Conservation (phyloP, 1,140 invertebrate genomes). For the Conus betulinus region DNA sequence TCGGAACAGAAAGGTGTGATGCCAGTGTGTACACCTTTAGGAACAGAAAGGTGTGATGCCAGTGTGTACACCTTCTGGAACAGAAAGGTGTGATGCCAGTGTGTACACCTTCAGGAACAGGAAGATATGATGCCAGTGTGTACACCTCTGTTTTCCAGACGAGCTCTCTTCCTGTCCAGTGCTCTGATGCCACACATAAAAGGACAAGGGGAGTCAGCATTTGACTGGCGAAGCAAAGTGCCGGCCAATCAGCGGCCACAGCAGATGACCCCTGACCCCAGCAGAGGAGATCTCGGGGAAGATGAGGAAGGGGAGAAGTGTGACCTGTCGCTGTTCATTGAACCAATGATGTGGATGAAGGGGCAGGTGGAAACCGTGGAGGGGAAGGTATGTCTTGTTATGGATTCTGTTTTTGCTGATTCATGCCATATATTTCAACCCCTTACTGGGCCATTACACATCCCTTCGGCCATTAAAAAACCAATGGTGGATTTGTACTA, state of each 20-base stretch:
- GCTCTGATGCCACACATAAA: constrained; percentile 52
- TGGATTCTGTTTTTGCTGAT: no score
- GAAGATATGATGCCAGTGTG: neutral
- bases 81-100: neutral
- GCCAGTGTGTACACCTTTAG: neutral
- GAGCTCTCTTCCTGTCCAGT: constrained; percentile 53
- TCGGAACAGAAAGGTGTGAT: neutral
- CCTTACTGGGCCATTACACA: no score
- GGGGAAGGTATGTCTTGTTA: constrained; percentile 55
- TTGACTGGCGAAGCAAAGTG: constrained; percentile 62
- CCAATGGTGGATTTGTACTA: no score
- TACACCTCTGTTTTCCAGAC: constrained; percentile 41
- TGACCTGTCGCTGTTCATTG: constrained; percentile 61
- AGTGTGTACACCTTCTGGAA: neutral
- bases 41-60: neutral
- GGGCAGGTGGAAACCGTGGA: constrained; percentile 48
- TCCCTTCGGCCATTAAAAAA: no score
- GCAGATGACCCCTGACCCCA: neutral
- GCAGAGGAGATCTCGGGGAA: neutral
- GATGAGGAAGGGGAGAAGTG: constrained; percentile 42
- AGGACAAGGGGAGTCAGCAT: constrained; percentile 62
- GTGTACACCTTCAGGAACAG: neutral
- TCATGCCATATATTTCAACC: no score
- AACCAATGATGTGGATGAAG: constrained; percentile 67
- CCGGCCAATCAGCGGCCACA: constrained; percentile 46